These are phyloP conservation scores for Eustalomyia histrio DNA, from an alignment of 2,888 invertebrate genomes.

Conservation along the genomic window DNA sequence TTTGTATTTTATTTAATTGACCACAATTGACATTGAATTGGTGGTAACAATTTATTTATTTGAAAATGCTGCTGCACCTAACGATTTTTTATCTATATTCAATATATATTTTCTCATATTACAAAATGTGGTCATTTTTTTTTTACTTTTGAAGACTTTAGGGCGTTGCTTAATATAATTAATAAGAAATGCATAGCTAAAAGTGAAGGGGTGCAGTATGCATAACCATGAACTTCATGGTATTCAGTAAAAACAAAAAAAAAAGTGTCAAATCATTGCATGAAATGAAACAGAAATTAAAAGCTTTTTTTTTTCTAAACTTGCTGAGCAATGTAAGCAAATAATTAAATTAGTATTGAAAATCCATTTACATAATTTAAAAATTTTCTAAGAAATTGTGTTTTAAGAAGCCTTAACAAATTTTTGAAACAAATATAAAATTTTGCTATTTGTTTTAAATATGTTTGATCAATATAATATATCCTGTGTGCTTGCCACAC, in stretches of 20 bases:
- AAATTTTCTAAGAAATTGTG: too few species aligned
- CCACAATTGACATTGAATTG: neutral
- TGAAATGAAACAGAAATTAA: neutral
- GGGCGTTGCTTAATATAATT: neutral
- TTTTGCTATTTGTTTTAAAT: too few species aligned
- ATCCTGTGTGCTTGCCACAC: neutral
- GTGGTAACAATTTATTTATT: neutral
- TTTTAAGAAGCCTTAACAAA: too few species aligned
- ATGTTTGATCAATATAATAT: conserved; percentile 6
- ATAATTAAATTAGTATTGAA: too few species aligned
- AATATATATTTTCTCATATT: neutral
- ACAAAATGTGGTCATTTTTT: neutral
- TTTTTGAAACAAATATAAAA: too few species aligned
- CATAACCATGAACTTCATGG: neutral
- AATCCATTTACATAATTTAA: too few species aligned
- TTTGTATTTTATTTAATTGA: neutral
- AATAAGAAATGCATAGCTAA: neutral
- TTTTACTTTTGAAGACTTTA: neutral
- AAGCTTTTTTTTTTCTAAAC: neutral
- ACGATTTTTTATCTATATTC: neutral
- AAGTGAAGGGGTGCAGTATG: neutral
- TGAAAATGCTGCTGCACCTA: neutral
- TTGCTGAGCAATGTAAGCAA: too few species aligned
- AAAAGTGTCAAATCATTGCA: neutral
- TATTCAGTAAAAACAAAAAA: neutral